Conservation (phyloP, 2,113 vertebrate species). For the Thunnus thynnus region DNA sequence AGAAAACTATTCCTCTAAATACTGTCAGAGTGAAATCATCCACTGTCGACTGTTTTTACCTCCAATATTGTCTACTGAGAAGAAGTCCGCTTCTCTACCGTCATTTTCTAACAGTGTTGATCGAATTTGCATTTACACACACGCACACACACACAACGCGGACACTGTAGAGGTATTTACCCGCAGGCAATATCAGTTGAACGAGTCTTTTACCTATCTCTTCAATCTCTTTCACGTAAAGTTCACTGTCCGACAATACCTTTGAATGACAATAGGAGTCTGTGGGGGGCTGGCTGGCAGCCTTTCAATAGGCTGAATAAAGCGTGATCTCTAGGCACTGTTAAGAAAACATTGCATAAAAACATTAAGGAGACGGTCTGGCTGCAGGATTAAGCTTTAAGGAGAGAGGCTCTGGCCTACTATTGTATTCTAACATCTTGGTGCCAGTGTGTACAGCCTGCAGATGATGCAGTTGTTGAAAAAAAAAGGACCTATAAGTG, state of each 20-base stretch:
- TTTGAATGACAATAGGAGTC: constrained; percentile 74
- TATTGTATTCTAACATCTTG: constrained; percentile 26
- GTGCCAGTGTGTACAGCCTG: constrained; percentile 1
- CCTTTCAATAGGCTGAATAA: constrained; percentile 59
- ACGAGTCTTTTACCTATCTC: constrained; percentile 69
- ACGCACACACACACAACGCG: constrained; percentile 8
- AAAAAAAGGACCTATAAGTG: neutral
- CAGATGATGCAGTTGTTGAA: neutral
- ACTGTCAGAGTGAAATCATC: accelerated
- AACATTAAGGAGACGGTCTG: constrained; percentile 68
- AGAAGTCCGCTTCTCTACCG: neutral
- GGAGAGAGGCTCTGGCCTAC: constrained; percentile 20
- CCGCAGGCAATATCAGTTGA: constrained; percentile 61
- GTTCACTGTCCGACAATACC: constrained; percentile 57
- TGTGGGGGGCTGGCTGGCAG: constrained; percentile 45
- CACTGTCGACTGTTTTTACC: neutral
- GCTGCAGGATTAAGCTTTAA: constrained; percentile 58
- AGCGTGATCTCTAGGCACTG: constrained; percentile 65
- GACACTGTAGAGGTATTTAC: constrained; percentile 65
- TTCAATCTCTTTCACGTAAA: constrained; percentile 73
- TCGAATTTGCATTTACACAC: constrained; percentile 41
- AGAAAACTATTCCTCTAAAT: neutral
- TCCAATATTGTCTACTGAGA: neutral
- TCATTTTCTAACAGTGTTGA: constrained; percentile 20
- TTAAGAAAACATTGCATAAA: constrained; percentile 78